Base-by-base conservation (phyloP, 2,113 vertebrate species). In the Austrofundulus limnaeus region DNA sequence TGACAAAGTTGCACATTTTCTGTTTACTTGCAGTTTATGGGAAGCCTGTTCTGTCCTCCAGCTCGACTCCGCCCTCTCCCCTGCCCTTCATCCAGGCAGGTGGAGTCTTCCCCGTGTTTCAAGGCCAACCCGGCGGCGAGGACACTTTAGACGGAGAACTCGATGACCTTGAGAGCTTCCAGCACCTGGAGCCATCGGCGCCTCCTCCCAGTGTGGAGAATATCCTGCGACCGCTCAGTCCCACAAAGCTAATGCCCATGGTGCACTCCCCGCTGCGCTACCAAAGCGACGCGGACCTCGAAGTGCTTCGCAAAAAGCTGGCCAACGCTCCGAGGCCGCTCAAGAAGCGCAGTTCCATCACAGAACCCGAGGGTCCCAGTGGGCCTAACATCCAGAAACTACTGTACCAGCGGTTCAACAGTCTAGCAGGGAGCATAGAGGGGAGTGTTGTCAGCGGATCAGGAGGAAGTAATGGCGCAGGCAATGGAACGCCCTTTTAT, bases 331-430 rank as follows among this genome's bases (percentile, higher is more conserved):
- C 97, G 0, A 91, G 97, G 56, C 97, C 97, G 0, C 80, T 99
- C 6, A 99, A 99, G 89, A 99, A 99, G 75, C 93, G 97, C 65
- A 96, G 96, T 90, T 99, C 97, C 72, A 98, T 99, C 92, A 98
- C 97, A 0, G 97, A 99, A 83, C 96, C 97, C 0, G 97, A 99
- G 90, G 96, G 96, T 46, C 96, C 97, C 0, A 93, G 94, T 0
- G 97, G 97, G 17, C 97, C 96, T 28, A 98, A 98, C 87, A 98
- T 99, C 84, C 97, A 99, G 86, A 99, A 99, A 75, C 89, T 98
- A 19, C 77, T 99, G 5, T 99, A 99, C 84, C 97, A 99, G 86
- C 95, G 97, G 43, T 98, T 98, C 80, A 99, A 99, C 76, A 98
- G 96, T 0, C 88, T 99, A 23, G 97, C 96, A 1, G 97, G 96